Evolutionary conservation across 2,113 vertebrate species (phyloP), one percentile per base, ranked within the genome.

Genomic region (Elgaria multicarinata): DNA sequence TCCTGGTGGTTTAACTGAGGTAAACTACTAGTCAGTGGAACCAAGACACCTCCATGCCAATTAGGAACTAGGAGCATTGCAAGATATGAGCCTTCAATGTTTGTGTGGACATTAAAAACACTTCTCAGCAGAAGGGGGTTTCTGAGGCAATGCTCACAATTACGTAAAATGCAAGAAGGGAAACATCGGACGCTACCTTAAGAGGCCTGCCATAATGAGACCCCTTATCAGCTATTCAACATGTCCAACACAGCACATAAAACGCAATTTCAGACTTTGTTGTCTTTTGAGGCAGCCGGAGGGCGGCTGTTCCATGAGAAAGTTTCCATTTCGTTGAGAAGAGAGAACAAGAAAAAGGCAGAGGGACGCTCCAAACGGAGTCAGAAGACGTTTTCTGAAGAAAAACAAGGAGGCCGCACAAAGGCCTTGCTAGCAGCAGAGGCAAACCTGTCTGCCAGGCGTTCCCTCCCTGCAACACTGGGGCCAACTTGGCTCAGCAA

Each of bases 351-450:
- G 75, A 75, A 67, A 62, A 13, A 89, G 82, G 22, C 58, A 12
- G 28, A 24, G 75, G 81, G 87, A 87, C 6, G 4, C 44, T 88
- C 74, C 44, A 58, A 92, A 85, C 0, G 18, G 81, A 83, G 36
- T 24, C 76, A 7, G 46, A 88, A 83, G 36, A 14, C 4, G 0
- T 79, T 93, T 75, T 87, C 85, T 85, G 91, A 86, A 89, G 50
- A 75, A 83, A 74, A 89, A 83, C 83, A 64, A 76, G 1, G 0
- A 24, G 28, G 39, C 33, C 80, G 33, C 82, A 0, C 9, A 31
- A 81, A 94, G 87, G 75, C 88, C 82, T 1, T 0, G 0, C 6
- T 0, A 0, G 28, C 36, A 39, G 2, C 62, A 44, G 24, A 0
- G 13, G 46, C 0, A 6, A 39, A 75, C 85, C 87, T 62, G 75